phyloP scores from a whole-genome alignment of 2,797 vertebrate species.

The Dipus sagitta region DNA sequence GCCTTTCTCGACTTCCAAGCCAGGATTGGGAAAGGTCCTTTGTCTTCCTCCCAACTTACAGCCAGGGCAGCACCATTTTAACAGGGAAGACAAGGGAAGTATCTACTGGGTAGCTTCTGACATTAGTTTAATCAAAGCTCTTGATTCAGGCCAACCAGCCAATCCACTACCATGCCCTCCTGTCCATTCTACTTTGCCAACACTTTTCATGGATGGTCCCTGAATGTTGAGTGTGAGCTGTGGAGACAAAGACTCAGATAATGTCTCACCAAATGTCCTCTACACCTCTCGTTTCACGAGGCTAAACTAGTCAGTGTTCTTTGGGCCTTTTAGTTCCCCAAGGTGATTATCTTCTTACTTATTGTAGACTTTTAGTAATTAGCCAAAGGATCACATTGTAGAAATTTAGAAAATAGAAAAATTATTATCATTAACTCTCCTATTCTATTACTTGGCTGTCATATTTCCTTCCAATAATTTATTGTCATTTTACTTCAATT shows the following conservation, averaged over 20 bases:
- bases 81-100: constrained; percentile 2
- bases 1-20: neutral
- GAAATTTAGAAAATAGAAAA: constrained; percentile 29
- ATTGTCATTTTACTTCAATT: constrained; percentile 39
- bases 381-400: neutral
- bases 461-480: constrained; percentile 32
- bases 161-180: neutral
- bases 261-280: neutral
- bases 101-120: neutral
- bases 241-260: constrained; percentile 16
- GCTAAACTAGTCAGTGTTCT: neutral
- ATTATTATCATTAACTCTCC: neutral
- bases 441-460: neutral
- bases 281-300: neutral
- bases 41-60: neutral
- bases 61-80: neutral
- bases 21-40: neutral
- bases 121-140: constrained; percentile 10
- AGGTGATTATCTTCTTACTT: constrained; percentile 24
- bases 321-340: constrained; percentile 10
- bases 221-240: neutral
- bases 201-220: neutral
- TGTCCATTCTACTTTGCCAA: neutral
- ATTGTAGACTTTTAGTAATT: constrained; percentile 51
- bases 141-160: neutral